Conservation (phyloP, 2,113 vertebrate genomes). For the Syngnathus scovelli region DNA sequence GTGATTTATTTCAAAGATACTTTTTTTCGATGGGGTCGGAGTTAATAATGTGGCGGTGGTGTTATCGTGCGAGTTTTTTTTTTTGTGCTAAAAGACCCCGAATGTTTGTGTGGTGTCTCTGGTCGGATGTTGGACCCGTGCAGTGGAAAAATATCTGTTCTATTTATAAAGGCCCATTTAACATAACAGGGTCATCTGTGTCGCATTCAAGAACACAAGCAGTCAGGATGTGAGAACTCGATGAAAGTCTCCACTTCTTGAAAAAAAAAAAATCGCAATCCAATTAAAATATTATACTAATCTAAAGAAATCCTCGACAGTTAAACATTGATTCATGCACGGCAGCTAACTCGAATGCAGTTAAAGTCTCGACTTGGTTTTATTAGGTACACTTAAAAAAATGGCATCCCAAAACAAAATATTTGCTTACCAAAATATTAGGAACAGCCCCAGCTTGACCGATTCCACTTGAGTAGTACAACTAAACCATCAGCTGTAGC, state of each 20-base stretch:
- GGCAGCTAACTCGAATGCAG: neutral
- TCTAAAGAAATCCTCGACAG: neutral
- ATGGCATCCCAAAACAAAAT: neutral
- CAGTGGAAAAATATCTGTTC: constrained; percentile 57
- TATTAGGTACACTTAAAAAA: neutral
- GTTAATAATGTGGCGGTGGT: constrained; percentile 10
- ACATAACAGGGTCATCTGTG: constrained; percentile 48
- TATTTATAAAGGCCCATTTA: constrained; percentile 64
- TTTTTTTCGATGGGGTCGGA: neutral
- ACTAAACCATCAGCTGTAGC: too few species aligned
- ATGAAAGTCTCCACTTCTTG: neutral
- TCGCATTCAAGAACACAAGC: constrained; percentile 18
- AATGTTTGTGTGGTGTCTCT: constrained; percentile 7
- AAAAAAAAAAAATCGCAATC: neutral
- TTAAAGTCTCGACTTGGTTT: neutral
- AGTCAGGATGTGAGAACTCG: neutral
- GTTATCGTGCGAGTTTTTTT: neutral
- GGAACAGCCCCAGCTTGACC: too few species aligned
- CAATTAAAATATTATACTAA: neutral
- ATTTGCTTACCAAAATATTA: neutral
- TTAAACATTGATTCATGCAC: neutral
- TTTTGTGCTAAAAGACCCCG: neutral
- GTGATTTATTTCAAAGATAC: too few species aligned
- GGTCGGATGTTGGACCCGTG: constrained; percentile 35
- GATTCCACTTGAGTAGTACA: too few species aligned